Evolutionary conservation across 2,888 invertebrate species (phyloP).

Genomic region (Stramonita haemastoma): DNA sequence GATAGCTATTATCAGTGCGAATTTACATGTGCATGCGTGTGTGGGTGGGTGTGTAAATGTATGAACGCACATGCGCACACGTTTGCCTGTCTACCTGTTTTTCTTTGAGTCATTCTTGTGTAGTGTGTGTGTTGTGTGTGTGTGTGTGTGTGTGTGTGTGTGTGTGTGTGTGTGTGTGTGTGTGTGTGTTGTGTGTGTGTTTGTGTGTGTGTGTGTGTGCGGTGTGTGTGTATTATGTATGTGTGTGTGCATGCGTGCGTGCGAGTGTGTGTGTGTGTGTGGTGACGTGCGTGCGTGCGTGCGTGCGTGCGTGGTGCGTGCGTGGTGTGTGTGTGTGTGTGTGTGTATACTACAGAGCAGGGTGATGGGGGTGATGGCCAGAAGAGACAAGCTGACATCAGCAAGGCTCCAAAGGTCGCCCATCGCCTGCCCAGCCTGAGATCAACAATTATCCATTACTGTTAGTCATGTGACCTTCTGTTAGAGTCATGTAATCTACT

Average conservation of each 20-base stretch:
- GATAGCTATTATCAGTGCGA: too few relatives aligned
- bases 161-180: slow-evolving; percentile 18
- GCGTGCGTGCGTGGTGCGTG: slow-evolving; percentile 16
- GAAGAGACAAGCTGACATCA: slow-evolving; percentile 28
- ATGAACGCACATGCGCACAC: background rate
- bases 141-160: slow-evolving; percentile 24
- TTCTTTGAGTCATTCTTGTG: background rate
- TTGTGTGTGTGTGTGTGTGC: slow-evolving; percentile 29
- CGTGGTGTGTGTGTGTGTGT: background rate
- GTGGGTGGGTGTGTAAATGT: background rate
- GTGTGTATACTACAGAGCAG: background rate
- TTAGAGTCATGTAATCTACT: background rate
- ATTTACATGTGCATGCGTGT: too few relatives aligned
- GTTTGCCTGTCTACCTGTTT: background rate
- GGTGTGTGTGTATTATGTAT: background rate
- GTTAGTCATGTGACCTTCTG: background rate
- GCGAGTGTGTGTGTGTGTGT: background rate
- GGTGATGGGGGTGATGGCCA: slow-evolving; percentile 4
- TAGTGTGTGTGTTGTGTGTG: background rate
- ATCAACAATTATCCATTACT: background rate
- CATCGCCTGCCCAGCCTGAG: slow-evolving; percentile 27
- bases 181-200: background rate
- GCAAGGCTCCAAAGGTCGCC: background rate
- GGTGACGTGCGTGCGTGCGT: background rate
- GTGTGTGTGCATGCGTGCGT: background rate